These are phyloP conservation scores for Myripristis murdjan DNA, from an alignment of 2,797 vertebrate species.

Conservation along the genomic window DNA sequence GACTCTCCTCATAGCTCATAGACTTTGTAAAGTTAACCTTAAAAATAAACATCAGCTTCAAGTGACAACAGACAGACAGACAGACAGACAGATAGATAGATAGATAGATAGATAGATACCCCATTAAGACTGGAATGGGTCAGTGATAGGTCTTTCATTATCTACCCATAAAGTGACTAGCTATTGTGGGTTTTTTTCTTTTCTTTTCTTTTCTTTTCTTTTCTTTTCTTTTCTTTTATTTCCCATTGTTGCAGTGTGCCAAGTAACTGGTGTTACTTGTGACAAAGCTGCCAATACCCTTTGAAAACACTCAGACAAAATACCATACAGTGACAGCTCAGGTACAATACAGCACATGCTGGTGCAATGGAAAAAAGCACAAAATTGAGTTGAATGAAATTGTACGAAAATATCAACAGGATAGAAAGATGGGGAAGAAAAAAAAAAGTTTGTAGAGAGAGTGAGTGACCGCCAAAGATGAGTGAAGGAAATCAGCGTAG, in stretches of 20 bases:
- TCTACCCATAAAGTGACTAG: no score
- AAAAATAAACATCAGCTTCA: constrained; percentile 29
- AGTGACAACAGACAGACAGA: constrained; percentile 34
- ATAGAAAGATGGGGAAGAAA: constrained; percentile 31
- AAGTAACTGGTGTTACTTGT: no score
- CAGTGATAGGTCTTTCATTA: no score
- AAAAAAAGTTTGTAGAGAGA: constrained; percentile 43
- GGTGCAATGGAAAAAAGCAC: constrained; percentile 19
- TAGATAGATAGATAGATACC: background rate
- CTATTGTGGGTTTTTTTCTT: no score
- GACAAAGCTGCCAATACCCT: no score
- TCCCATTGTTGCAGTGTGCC: no score
- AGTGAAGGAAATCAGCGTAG: constrained; percentile 45
- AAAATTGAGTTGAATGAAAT: constrained; percentile 45
- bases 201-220: no score
- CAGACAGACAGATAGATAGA: no score
- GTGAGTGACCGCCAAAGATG: constrained; percentile 14
- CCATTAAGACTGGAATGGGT: no score
- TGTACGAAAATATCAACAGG: constrained; percentile 39
- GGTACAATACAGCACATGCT: constrained; percentile 34
- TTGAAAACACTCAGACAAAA: no score
- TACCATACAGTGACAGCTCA: no score
- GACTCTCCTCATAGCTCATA: constrained; percentile 15
- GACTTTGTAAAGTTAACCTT: constrained; percentile 43
- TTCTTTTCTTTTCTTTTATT: no score